Base-by-base conservation (phyloP, 2,113 vertebrate species). In the Stigmatopora nigra region DNA sequence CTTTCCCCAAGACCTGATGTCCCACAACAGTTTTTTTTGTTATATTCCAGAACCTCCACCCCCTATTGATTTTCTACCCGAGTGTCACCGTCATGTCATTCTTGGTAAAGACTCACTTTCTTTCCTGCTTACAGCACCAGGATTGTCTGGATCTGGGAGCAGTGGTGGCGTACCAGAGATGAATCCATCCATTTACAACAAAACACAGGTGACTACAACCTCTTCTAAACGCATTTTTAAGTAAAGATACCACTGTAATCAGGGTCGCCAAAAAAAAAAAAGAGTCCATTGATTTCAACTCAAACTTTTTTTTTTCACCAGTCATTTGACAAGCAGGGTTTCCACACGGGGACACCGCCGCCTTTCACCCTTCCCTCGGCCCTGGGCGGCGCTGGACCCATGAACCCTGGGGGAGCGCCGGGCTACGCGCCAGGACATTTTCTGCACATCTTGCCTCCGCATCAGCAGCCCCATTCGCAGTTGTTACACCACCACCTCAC, bases 311-410 rank as follows among this genome's bases (percentile, higher is more conserved):
- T 25, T 12, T 5, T 47, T 25, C 65, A 20, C 4, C 84, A 99
- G 96, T 88, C 92, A 0, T 98, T 94, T 86, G 96, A 98, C 85
- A 98, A 98, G 84, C 96, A 98, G 91, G 95, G 94, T 84, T 99
- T 98, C 88, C 94, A 97, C 0, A 91, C 97, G 2, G 95, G 92
- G 61, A 95, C 96, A 0, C 94, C 95, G 0, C 93, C 97, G 65
- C 93, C 96, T 0, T 98, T 99, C 88, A 96, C 84, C 89, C 86
- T 98, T 78, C 97, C 97, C 1, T 97, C 97, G 1, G 95, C 94
- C 59, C 90, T 99, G 0, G 94, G 92, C 20, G 95, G 94, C 0
- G 87, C 95, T 0, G 94, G 95, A 38, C 92, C 94, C 7, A 68
- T 98, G 81, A 96, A 94, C 73, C 93, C 95, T 1, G 93, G 92